Base-by-base conservation (phyloP, 2,113 vertebrate species). In the Pampusana beccarii region DNA sequence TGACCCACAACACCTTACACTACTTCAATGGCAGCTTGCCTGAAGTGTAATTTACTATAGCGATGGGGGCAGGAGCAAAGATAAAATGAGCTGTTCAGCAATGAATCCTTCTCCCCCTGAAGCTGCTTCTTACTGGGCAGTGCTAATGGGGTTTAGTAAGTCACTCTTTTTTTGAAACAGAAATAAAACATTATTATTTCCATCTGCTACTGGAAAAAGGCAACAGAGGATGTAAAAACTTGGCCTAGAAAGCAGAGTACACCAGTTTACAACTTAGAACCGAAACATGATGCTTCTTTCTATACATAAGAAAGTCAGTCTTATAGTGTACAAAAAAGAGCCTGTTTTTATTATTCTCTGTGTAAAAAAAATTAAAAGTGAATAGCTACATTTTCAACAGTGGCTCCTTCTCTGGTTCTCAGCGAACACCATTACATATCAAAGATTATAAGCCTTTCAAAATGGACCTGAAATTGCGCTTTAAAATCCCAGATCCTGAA, bases 231-330 rank as follows among this genome's bases (percentile, higher is more conserved):
- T 57, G 4, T 53, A 70, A 60, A 73, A 58, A 38, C 31, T 60
- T 71, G 51, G 34, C 58, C 90, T 86, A 51, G 57, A 72, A 86
- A 88, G 75, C 15, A 71, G 11, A 50, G 57, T 2, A 25, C 24
- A 13, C 9, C 38, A 73, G 23, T 1, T 7, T 56, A 13, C 15
- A 60, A 46, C 10, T 24, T 0, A 15, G 24, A 46, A 54, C 0
- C 64, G 67, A 72, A 87, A 72, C 64, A 25, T 8, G 31, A 38
- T 23, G 19, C 26, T 64, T 53, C 23, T 62, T 83, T 23, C 82
- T 74, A 17, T 12, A 36, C 31, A 31, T 29, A n/a, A n/a, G n/a
- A n/a, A 40, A 77, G 48, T 24, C 72, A 71, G 18, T 33, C 21
- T 18, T 56, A 20, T 44, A 20, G 5, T 17, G 25, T 11, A 64